phyloP scores from a whole-genome alignment of 2,113 vertebrate species.

The Anolis sagrei region DNA sequence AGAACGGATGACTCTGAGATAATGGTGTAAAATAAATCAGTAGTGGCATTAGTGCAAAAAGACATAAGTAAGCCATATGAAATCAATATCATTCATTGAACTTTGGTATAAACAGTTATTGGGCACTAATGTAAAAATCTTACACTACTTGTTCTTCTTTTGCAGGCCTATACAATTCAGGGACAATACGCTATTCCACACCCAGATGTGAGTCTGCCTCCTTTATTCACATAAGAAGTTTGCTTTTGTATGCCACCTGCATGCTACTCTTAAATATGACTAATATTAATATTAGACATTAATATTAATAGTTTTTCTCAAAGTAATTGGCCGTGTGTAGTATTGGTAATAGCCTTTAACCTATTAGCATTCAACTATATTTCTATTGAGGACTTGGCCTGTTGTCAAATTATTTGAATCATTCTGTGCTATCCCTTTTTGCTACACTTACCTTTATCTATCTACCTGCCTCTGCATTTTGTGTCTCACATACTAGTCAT shows the following conservation, averaged over 20 bases:
- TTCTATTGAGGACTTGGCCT: conserved; percentile 82
- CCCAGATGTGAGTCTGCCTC: conserved; percentile 91
- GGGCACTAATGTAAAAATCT: not conserved
- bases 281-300: conserved; percentile 92
- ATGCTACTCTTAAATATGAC: conserved; percentile 76
- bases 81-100: not conserved
- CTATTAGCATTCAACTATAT: conserved; percentile 70
- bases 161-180: conserved; percentile 98
- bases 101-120: not conserved
- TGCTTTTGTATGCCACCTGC: conserved; percentile 73
- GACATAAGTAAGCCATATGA: too few relatives aligned
- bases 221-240: conserved; percentile 55
- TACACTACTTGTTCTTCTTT: conserved; percentile 49
- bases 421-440: conserved; percentile 68
- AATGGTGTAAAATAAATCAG: not conserved
- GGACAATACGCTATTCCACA: conserved; percentile 98
- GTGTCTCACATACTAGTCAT: conserved; percentile 56
- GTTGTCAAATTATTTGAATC: conserved; percentile 68
- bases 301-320: conserved; percentile 87
- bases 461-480: conserved; percentile 63
- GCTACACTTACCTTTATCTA: conserved; percentile 10
- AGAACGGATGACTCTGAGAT: not conserved
- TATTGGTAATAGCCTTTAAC: conserved; percentile 70
- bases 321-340: conserved; percentile 57
- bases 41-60: not conserved